A percentile compares a stretch with the other conserved stretches of the same genome.
Conservation (phyloP, 1,140 invertebrate species). For the Drosophila lini region DNA sequence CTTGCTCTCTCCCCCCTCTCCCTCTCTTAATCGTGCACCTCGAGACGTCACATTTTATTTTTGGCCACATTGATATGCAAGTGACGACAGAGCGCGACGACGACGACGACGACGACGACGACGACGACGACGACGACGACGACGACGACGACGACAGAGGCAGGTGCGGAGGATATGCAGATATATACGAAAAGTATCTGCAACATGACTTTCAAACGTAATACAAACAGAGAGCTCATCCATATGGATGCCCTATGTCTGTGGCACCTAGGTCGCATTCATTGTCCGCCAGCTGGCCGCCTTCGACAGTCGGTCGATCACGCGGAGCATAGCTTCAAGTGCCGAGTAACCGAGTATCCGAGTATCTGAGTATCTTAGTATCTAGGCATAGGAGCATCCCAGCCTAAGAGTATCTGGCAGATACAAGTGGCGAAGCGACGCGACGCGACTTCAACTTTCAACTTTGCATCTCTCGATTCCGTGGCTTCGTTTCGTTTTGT, state of each 20-base stretch:
- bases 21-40: slow-evolving; percentile 67
- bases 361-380: slow-evolving; percentile 21
- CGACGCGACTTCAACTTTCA: slow-evolving; percentile 62
- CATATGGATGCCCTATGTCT: slow-evolving; percentile 46
- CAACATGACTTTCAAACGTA: slow-evolving; percentile 83
- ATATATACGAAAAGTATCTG: slow-evolving; percentile 56
- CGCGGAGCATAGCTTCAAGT: slow-evolving; percentile 65
- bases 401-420: slow-evolving; percentile 58
- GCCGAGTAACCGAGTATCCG: slow-evolving; percentile 6
- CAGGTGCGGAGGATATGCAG: slow-evolving; percentile 66
- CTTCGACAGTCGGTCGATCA: slow-evolving; percentile 79
- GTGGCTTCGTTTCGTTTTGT: slow-evolving; percentile 9
- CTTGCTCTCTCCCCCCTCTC: not conserved
- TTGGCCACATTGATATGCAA: slow-evolving; percentile 76
- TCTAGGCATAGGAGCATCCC: slow-evolving; percentile 18
- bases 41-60: slow-evolving; percentile 74
- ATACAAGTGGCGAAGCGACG: slow-evolving; percentile 63
- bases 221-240: slow-evolving; percentile 74
- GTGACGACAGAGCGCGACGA: slow-evolving; percentile 59
- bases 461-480: slow-evolving; percentile 65
- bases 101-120: too few species aligned
- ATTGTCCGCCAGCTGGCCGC: slow-evolving; percentile 22
- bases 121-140: too few species aligned
- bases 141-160: slow-evolving; percentile 30
- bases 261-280: slow-evolving; percentile 21